Evolutionary conservation across 2,797 vertebrate species (phyloP), one percentile per base, ranked within the genome.

Genomic region (Botia kubotai): DNA sequence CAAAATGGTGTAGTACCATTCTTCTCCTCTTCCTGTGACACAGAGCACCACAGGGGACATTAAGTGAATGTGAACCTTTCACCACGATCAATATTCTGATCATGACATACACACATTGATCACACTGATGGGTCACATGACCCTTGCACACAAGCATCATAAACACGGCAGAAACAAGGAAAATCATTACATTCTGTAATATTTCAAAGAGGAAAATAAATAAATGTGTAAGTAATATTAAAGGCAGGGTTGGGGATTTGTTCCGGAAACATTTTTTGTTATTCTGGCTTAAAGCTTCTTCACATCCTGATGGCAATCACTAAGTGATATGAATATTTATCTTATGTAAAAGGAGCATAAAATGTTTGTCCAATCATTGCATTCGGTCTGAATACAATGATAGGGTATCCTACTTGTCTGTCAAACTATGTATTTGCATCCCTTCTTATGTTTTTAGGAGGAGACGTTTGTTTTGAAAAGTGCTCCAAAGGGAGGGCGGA

Each of bases 21-120:
- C 67, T 77, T 1, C 43, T 2, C 6, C 33, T 0, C 33, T 33
- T 33, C 33, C 33, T 33, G 2, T 50, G 17, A 58, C 50, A n/a
- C 52, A 21, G 50, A 53, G 57, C 53, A 55, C 39, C 21, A 33
- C 21, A 58, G 16, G 6, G 19, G 12, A 66, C 52, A 66, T 50
- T n/a, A n/a, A 48, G 60, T 60, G 52, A 67, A 36, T 33, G 50
- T 77, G 52, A 77, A 58, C 39, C 52, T 66, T 67, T 19, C 50
- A 77, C 13, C 21, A 72, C 11, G 16, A 58, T 72, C 23, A 29
- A 66, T n/a, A 53, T 63, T 52, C 13, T 10, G 1, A 82, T 19
- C 21, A 17, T 29, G 33, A 43, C n/a, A 69, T 39, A 73, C 1
- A 63, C n/a, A 58, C 16, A 46, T 50, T 65, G 46, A 55, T 52